Percentiles rank a stretch among this genome's conserved stretches.
These are phyloP conservation scores for Zoanthus sansibaricus DNA, from an alignment of 92 coral and sea anemone genomes.

Conservation along the genomic window DNA sequence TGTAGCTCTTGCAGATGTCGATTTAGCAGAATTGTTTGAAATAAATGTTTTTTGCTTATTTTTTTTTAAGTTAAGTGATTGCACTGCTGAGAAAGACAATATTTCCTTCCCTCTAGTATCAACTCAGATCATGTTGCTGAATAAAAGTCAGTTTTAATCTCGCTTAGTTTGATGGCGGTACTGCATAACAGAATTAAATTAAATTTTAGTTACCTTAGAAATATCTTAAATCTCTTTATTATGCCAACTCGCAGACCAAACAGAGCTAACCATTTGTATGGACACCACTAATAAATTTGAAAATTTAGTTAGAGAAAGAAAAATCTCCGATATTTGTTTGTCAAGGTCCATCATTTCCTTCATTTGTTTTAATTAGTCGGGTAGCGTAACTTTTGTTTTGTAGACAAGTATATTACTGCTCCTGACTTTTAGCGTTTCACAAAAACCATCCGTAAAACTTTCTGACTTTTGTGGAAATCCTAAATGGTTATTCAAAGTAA, in stretches of 20 bases:
- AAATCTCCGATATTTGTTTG: background rate
- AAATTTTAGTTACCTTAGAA: conserved; percentile 33
- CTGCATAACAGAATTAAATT: background rate
- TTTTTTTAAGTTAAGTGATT: background rate
- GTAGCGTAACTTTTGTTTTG: background rate
- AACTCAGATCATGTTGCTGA: background rate
- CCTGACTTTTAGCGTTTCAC: background rate
- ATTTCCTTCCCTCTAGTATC: background rate
- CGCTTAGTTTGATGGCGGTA: no score
- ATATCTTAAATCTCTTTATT: conserved; percentile 24
- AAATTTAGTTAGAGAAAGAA: background rate
- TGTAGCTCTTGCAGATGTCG: background rate
- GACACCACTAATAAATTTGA: background rate
- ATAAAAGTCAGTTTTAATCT: background rate
- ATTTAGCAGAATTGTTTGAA: background rate
- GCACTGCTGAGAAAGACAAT: background rate
- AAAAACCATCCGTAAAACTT: background rate
- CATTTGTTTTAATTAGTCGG: background rate
- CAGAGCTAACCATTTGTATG: background rate
- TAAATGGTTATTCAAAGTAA: background rate
- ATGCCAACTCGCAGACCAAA: conserved; percentile 5
- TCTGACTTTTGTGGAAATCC: no score
- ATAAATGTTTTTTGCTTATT: background rate
- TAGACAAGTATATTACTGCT: conserved; percentile 4
- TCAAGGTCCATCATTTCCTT: no score